These are phyloP conservation scores for Delphinapterus leucas DNA, from an alignment of 2,113 vertebrate species.

Conservation along the genomic window DNA sequence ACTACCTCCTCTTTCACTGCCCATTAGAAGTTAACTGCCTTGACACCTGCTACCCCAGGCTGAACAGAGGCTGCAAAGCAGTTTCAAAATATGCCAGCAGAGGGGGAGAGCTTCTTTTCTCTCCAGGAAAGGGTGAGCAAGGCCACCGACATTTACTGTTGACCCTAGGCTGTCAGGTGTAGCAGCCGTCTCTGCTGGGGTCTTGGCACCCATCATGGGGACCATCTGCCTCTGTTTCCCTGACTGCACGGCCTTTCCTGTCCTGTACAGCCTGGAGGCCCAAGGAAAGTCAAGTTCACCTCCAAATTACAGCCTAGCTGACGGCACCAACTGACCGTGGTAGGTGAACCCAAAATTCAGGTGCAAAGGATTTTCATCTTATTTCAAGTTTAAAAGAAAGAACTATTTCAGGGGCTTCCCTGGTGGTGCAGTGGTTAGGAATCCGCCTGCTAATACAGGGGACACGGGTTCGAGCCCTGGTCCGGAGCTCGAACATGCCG, in stretches of 20 bases:
- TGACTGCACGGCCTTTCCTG: background rate
- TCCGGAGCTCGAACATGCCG: too few species aligned
- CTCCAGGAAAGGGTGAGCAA: background rate
- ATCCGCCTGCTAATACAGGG: too few species aligned
- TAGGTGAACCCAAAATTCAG: background rate
- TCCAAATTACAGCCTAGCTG: background rate
- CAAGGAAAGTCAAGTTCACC: background rate
- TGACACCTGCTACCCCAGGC: background rate
- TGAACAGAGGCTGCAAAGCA: background rate
- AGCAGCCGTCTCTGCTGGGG: background rate
- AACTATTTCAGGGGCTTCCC: background rate
- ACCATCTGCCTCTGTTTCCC: conserved; percentile 36
- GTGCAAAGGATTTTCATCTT: background rate
- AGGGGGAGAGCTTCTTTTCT: background rate
- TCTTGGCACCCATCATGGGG: background rate
- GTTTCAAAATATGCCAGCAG: background rate
- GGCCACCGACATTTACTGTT: background rate
- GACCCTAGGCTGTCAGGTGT: background rate
- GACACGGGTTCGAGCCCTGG: too few species aligned
- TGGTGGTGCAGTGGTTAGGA: too few species aligned
- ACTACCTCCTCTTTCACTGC: background rate
- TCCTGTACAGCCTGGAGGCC: background rate
- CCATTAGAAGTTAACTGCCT: background rate
- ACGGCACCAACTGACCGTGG: background rate
- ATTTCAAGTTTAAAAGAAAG: conserved; percentile 5